Evolutionary conservation across 2,888 invertebrate genomes (phyloP).

Genomic region (Andrena haemorrhoa): DNA sequence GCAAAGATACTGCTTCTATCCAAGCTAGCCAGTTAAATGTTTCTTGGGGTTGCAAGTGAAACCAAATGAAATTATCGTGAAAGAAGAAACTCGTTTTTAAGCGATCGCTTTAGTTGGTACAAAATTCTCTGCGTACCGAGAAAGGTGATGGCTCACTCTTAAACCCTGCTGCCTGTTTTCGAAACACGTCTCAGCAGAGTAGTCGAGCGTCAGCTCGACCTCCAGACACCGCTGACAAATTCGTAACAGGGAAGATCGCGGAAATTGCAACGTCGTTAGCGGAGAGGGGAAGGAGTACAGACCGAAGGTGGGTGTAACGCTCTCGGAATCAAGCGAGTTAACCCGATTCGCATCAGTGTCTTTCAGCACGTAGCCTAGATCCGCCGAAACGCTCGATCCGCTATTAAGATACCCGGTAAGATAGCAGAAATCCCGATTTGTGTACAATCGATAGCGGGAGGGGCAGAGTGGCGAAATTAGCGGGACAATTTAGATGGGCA

Average conservation of each 20-base stretch:
- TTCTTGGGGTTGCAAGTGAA: too few species aligned
- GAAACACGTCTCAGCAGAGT: neutral
- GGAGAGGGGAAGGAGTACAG: conserved; percentile 6
- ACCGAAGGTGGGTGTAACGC: neutral
- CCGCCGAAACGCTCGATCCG: conserved; percentile 65
- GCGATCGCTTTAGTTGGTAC: too few species aligned
- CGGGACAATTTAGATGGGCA: conserved; percentile 78
- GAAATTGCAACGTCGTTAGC: conserved; percentile 22
- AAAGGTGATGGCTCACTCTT: too few species aligned
- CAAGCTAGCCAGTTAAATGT: too few species aligned
- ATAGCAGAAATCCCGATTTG: conserved; percentile 76
- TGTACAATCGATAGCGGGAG: conserved; percentile 75
- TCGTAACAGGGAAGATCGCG: neutral
- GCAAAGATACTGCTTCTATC: too few species aligned
- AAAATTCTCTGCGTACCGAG: too few species aligned
- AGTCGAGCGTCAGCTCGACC: neutral
- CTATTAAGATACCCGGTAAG: conserved; percentile 76
- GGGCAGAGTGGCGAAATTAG: conserved; percentile 70
- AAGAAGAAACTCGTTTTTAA: too few species aligned
- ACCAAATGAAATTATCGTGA: too few species aligned
- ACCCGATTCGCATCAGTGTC: conserved; percentile 34
- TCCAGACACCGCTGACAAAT: neutral
- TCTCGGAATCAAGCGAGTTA: conserved; percentile 5
- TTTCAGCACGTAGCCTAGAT: conserved; percentile 43
- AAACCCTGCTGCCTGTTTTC: neutral